Evolutionary conservation across 2,797 vertebrate species (phyloP).

Genomic region (Amazona finschi): DNA sequence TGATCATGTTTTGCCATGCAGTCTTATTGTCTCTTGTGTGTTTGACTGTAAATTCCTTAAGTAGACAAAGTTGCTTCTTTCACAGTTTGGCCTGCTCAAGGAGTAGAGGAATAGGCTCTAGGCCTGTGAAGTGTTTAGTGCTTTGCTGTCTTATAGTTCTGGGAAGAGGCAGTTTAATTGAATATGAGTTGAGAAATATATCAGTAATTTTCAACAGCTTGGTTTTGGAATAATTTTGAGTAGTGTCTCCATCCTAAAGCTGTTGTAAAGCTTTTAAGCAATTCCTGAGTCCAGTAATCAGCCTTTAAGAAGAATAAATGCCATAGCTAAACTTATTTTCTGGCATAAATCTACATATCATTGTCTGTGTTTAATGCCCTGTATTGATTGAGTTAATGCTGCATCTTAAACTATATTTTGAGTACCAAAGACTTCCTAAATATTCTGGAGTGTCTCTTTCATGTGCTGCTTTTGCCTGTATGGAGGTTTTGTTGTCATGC

Average conservation of each 20-base stretch:
- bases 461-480: conserved; percentile 60
- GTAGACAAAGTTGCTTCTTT: background rate
- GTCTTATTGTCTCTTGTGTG: conserved; percentile 30
- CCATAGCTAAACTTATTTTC: conserved; percentile 10
- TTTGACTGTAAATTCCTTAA: background rate
- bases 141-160: conserved; percentile 19
- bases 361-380: conserved; percentile 62
- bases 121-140: conserved; percentile 24
- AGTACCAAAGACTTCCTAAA: conserved; percentile 77
- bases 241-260: background rate
- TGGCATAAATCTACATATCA: background rate
- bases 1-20: conserved; percentile 12
- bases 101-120: background rate
- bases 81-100: background rate
- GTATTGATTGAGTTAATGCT: conserved; percentile 65
- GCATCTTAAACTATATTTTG: conserved; percentile 59
- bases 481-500: conserved; percentile 49
- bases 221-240: background rate
- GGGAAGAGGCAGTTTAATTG: conserved; percentile 1
- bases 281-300: background rate
- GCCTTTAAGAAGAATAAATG: conserved; percentile 17
- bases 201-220: background rate
- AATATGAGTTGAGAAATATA: background rate
- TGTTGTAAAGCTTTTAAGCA: conserved; percentile 28
- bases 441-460: conserved; percentile 27